phyloP scores from a whole-genome alignment of 2,888 invertebrate species.

The Pollenia angustigena region DNA sequence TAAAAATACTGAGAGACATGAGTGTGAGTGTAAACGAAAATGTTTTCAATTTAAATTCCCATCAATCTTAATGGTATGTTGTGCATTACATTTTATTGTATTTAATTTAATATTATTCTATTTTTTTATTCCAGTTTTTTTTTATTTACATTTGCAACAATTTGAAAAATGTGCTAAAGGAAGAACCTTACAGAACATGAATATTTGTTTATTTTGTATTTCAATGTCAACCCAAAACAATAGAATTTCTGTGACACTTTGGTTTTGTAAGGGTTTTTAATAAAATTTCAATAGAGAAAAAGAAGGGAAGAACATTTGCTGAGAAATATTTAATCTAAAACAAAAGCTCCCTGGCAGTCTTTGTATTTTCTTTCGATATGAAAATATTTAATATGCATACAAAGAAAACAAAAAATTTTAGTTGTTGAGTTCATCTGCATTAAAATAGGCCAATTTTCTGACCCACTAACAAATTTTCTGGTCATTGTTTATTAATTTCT shows the following conservation, averaged over 20 bases:
- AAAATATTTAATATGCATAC: too few species aligned
- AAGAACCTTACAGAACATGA: background rate
- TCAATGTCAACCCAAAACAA: slow-evolving; percentile 43
- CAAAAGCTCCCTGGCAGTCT: too few species aligned
- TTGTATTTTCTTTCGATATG: too few species aligned
- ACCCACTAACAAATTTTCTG: background rate
- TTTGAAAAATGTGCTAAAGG: slow-evolving; percentile 28
- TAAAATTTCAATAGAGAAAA: background rate
- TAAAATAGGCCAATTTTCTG: background rate
- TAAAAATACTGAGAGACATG: background rate
- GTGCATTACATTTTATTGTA: slow-evolving; percentile 34
- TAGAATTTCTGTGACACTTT: slow-evolving; percentile 46
- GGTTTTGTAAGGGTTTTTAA: background rate
- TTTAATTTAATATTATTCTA: slow-evolving; percentile 54
- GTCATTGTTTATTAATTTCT: background rate
- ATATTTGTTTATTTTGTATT: slow-evolving; percentile 1
- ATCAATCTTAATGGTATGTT: slow-evolving; percentile 66
- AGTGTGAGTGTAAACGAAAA: background rate
- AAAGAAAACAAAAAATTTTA: too few species aligned
- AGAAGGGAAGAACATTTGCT: background rate
- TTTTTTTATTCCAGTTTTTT: background rate
- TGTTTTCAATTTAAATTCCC: slow-evolving; percentile 70
- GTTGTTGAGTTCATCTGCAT: background rate
- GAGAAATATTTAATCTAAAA: background rate
- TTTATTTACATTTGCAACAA: background rate